These are phyloP conservation scores for Xylophagus ater DNA, from an alignment of 2,888 invertebrate genomes.

Conservation along the genomic window DNA sequence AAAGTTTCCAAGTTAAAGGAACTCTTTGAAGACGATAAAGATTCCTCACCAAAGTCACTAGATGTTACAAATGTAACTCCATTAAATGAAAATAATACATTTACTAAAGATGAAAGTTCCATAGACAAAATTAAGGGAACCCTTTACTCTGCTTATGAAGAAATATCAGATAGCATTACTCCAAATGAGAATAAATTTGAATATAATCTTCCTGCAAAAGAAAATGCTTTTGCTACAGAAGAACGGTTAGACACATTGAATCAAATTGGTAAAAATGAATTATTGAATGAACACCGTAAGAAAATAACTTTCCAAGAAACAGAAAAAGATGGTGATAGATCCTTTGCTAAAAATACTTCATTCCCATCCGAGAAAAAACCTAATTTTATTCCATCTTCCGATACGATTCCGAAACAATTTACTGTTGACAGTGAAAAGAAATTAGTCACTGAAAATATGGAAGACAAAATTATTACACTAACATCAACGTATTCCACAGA, in stretches of 20 bases:
- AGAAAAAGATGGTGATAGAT: constrained; percentile 5
- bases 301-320: background rate
- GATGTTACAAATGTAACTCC: background rate
- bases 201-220: constrained; percentile 17
- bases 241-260: too few species aligned
- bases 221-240: constrained; percentile 17
- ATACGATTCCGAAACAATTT: background rate
- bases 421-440: background rate
- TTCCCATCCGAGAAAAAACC: background rate
- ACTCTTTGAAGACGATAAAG: constrained; percentile 19
- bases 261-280: too few species aligned
- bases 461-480: constrained; percentile 10
- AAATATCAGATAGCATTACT: background rate
- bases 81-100: background rate
- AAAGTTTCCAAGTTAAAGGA: constrained; percentile 14
- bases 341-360: background rate
- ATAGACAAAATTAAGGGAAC: background rate
- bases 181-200: constrained; percentile 1
- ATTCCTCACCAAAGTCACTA: constrained; percentile 8
- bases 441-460: background rate
- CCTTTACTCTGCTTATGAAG: background rate
- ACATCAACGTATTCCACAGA: constrained; percentile 8
- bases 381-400: background rate
- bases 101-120: background rate
- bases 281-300: background rate